phyloP scores from a whole-genome alignment of 2,113 vertebrate genomes.

The Pao palembangensis region DNA sequence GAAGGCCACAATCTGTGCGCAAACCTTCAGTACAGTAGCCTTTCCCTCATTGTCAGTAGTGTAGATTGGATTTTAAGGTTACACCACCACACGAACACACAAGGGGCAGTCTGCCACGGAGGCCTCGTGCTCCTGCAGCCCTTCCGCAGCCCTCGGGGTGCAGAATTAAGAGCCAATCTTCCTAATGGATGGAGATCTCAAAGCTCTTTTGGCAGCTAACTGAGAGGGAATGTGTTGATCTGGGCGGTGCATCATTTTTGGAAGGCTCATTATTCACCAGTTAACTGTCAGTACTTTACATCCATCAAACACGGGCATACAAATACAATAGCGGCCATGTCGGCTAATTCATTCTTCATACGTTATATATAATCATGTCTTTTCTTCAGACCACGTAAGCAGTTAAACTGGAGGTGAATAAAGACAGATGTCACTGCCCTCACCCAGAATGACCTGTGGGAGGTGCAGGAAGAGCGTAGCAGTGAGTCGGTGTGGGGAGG shows the following conservation, averaged over 20 bases:
- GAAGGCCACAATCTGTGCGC: conserved; percentile 19
- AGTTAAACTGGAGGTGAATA: too few species aligned
- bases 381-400: conserved; percentile 30
- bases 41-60: conserved; percentile 45
- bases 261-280: conserved; percentile 21
- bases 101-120: conserved; percentile 22
- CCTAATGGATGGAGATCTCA: conserved; percentile 57
- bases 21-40: conserved; percentile 24
- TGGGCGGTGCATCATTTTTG: conserved; percentile 28
- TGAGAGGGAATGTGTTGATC: conserved; percentile 51
- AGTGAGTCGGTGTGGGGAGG: conserved; percentile 27
- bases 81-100: conserved; percentile 11
- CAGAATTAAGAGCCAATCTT: conserved; percentile 62
- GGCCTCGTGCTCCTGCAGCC: conserved; percentile 23
- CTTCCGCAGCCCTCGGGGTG: conserved; percentile 22
- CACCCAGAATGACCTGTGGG: conserved; percentile 52
- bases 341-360: conserved; percentile 20
- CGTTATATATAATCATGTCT: neutral
- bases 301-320: neutral
- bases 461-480: conserved; percentile 13
- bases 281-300: neutral
- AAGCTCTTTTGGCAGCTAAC: conserved; percentile 42
- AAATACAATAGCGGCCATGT: conserved; percentile 32
- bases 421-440: too few species aligned
- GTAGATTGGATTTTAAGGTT: conserved; percentile 67